Evolutionary conservation across 2,113 vertebrate genomes (phyloP), one percentile per base, ranked within the genome.

Genomic region (Orientallactaga bullata): DNA sequence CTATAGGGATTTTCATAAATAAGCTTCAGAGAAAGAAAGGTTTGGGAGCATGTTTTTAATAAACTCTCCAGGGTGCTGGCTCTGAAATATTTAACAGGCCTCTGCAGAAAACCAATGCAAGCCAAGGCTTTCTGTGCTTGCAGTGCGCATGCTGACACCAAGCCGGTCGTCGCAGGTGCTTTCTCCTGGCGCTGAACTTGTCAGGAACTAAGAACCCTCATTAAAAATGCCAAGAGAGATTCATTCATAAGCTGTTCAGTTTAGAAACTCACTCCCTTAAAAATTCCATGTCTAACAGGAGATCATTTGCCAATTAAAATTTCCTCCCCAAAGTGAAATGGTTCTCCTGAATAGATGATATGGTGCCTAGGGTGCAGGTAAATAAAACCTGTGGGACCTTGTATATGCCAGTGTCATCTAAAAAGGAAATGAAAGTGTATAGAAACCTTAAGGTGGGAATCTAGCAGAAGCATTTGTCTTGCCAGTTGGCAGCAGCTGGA

Each of bases 31-130:
- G 85, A 74, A 89, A 85, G 72, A 72, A 85, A 78, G 72, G 68
- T 47, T 89, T 66, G 60, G 69, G 73, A 88, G 37, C 68, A 35
- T 15, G 93, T 26, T 91, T 93, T 92, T 39, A 83, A 90, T 78
- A 91, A 88, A 94, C 35, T 86, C 68, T 73, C 85, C 37, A 66
- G 66, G 55, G 79, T 32, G 83, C 81, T 47, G 39, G 58, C 71
- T 88, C 77, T 90, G 32, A 92, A 88, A 74, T 60, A 85, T 47
- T 51, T 39, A 89, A 81, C 21, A 82, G 79, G 51, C 60, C 47
- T 72, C 11, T 5, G 30, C 69, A 66, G 17, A 77, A 12, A 15
- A 66, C 51, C 68, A 51, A 63, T n/a, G 66, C 58, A 42, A 78
- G 66, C 60, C 71, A 26, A 78, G 28, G 73, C 37, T 87, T 51